Evolutionary conservation across 1,140 invertebrate genomes (phyloP), one percentile per base, ranked within the genome.

Genomic region (Achatina immaculata): DNA sequence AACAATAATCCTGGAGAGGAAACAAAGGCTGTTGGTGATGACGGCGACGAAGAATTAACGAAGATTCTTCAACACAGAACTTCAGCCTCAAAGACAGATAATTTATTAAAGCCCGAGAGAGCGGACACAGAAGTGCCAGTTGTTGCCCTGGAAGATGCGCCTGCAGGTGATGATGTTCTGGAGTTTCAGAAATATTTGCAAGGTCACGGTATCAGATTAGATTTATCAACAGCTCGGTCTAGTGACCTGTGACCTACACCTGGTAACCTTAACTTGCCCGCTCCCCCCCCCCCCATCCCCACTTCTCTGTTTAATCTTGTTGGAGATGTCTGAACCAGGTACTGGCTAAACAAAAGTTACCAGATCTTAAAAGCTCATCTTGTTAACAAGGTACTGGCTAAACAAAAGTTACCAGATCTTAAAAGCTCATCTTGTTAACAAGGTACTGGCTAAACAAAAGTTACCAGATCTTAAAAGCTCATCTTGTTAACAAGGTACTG

Each of bases 121-220:
- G 11, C 45, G 6, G 24, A 55, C 36, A 34, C 28, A 6, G 36
- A 40, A 11, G 0, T 14, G 0, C 51, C 65, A 45, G 58, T 78
- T 62, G 40, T 48, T 34, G 34, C 45, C 14, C 42, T 58, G 48
- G 72, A 62, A 48, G 4, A 31, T 55, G 72, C 19, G 28, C 75
- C 80, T 19, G 86, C 83, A 74, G 83, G 82, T 51, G 78, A 81
- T 65, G 86, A 82, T 31, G 83, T 88, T 19, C 34, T 77, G 42
- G 83, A 85, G 36, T 88, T 88, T 71, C 83, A 84, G 62, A 78
- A 82, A 43, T 88, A 86, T 62, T 69, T 88, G 72, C 83, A 84
- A 81, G 81, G 82, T 34, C 84, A 82, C 42, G 86, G 86, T 0
- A 78, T 88, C 9, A 74, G 86, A 19, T 45, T 88, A 38, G 86